Evolutionary conservation across 1,140 invertebrate genomes (phyloP), one percentile per base, ranked within the genome.

Genomic region (Polyergus mexicanus): DNA sequence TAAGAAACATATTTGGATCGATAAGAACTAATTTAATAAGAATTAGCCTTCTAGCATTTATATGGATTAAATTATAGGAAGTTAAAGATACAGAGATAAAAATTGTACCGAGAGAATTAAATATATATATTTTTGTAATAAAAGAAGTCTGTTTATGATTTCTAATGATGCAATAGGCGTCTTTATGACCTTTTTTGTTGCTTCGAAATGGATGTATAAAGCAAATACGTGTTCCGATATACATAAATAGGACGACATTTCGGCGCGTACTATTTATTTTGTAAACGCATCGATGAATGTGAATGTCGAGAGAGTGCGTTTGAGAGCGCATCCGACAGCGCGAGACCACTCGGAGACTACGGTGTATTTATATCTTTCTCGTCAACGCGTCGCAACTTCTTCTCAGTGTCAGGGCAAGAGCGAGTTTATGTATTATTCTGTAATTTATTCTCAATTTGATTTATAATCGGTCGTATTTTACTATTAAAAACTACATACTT

Each of bases 201-300:
- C n/a, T 62, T 25, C 11, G 25, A 89, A 72, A 89, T 86, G 66
- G 68, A 88, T 88, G 68, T 86, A 84, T 89, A 89, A 84, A 38
- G 86, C 81, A 86, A 90, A 89, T 72, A 84, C 74, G 75, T 84
- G 88, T 92, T 92, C 84, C 91, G 51, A 56, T 94, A 92, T 47
- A 11, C 47, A 51, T 92, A 95, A 95, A 94, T 95, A 94, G 86
- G 93, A 88, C 89, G 92, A 92, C 90, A 94, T 95, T 94, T 91
- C 87, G 92, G 89, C 90, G 89, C 86, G 86, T 88, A 94, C 94
- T 94, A 95, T 94, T 94, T 94, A 94, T 94, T 94, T 94, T 93
- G 86, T 95, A 94, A 94, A 85, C 76, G 69, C 88, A 90, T 88
- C 88, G 84, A 87, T 91, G 88, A 89, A 90, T 91, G 88, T 88